Percentiles rank a stretch among this genome's conserved stretches.
Conservation (phyloP, 2,113 vertebrate species). For the Thalassoma bifasciatum region DNA sequence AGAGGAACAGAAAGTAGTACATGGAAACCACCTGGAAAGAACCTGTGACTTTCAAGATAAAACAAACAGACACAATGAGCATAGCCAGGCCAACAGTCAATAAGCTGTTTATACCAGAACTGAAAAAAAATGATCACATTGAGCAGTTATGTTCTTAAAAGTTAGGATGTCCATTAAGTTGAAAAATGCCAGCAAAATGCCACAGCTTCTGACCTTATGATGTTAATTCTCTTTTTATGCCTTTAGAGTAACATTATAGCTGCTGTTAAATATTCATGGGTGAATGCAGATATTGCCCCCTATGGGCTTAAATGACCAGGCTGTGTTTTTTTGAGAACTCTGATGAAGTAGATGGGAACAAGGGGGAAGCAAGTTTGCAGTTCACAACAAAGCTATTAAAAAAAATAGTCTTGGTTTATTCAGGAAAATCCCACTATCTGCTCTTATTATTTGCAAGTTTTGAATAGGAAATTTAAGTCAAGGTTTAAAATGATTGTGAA, state of each 20-base stretch:
- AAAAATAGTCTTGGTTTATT: too few relatives aligned
- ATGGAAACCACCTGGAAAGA: too few relatives aligned
- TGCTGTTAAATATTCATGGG: slow-evolving; percentile 30
- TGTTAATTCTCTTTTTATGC: neutral
- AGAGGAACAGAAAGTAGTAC: too few relatives aligned
- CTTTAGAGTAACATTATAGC: neutral
- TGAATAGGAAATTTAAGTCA: neutral
- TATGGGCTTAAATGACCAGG: neutral
- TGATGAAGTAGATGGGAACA: neutral
- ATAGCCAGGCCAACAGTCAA: too few relatives aligned
- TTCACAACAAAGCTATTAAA: neutral
- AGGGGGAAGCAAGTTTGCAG: neutral
- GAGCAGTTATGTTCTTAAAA: slow-evolving; percentile 2
- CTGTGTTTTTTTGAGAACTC: neutral
- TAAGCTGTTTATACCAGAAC: too few relatives aligned
- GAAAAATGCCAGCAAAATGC: neutral
- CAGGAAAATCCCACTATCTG: neutral
- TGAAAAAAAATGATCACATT: too few relatives aligned
- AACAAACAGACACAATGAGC: too few relatives aligned
- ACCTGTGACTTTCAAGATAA: too few relatives aligned
- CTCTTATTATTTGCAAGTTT: neutral
- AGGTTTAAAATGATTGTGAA: neutral
- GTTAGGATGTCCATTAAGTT: slow-evolving; percentile 21
- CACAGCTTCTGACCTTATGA: slow-evolving; percentile 19
- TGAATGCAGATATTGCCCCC: neutral